phyloP scores from a whole-genome alignment of 1,140 invertebrate species.

The Drosophila sulfurigaster region DNA sequence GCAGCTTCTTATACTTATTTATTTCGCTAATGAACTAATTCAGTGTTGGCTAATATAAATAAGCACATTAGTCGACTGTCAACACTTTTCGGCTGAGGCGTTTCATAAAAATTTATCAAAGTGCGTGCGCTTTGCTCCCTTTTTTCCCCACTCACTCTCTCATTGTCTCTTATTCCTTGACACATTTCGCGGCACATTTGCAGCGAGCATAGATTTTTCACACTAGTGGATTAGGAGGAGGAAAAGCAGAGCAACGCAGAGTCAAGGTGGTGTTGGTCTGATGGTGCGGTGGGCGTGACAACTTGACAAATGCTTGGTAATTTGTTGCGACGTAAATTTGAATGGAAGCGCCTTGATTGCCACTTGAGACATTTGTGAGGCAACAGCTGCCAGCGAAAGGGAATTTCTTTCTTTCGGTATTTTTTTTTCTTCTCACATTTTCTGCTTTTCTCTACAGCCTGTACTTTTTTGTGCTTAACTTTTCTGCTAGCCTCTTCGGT shows the following conservation, averaged over 20 bases:
- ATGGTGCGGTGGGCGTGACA: conserved; percentile 46
- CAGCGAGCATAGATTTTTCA: conserved; percentile 76
- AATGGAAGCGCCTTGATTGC: conserved; percentile 84
- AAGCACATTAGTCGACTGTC: conserved; percentile 63
- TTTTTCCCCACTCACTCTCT: neutral
- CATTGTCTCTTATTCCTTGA: conserved; percentile 32
- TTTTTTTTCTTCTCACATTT: conserved; percentile 11
- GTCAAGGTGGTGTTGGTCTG: neutral
- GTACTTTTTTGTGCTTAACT: conserved; percentile 6
- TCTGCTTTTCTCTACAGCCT: conserved; percentile 15
- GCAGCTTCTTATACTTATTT: conserved; percentile 8
- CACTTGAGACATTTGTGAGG: conserved; percentile 84
- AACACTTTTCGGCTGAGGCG: conserved; percentile 53
- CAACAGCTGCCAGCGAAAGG: conserved; percentile 79
- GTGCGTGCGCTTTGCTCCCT: conserved; percentile 28
- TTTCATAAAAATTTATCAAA: conserved; percentile 62
- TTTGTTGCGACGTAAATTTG: conserved; percentile 84
- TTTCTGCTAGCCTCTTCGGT: conserved; percentile 2
- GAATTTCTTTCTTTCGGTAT: conserved; percentile 47
- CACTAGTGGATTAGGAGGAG: conserved; percentile 61
- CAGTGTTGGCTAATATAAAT: conserved; percentile 35
- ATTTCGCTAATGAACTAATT: conserved; percentile 57
- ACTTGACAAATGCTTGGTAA: conserved; percentile 83
- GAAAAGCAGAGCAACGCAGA: neutral
- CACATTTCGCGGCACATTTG: conserved; percentile 77